Percentiles rank a stretch among this genome's conserved stretches.
Evolutionary conservation across 2,888 invertebrate genomes (phyloP).

Genomic region (Pterostichus madidus): DNA sequence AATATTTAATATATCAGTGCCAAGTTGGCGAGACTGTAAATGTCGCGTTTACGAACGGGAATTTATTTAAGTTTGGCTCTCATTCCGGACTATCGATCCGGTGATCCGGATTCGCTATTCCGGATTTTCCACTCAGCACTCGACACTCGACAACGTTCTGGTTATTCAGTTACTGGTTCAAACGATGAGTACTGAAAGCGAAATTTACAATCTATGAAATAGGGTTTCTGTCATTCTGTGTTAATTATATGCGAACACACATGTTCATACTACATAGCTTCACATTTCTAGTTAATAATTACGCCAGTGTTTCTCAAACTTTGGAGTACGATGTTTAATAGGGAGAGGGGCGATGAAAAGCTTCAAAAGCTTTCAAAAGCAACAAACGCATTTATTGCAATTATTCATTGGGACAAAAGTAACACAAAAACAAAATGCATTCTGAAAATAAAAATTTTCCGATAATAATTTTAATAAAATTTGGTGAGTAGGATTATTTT

Average conservation of each 20-base stretch:
- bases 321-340: too few relatives aligned
- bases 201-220: neutral
- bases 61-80: constrained; percentile 56
- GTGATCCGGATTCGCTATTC: constrained; percentile 14
- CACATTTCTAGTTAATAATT: neutral
- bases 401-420: too few relatives aligned
- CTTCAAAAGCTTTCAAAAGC: too few relatives aligned
- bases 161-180: constrained; percentile 24
- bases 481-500: too few relatives aligned
- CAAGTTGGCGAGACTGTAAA: constrained; percentile 57
- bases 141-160: constrained; percentile 11
- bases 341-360: too few relatives aligned
- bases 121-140: neutral
- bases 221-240: neutral
- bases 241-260: neutral
- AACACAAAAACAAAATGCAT: too few relatives aligned
- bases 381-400: too few relatives aligned
- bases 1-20: constrained; percentile 64
- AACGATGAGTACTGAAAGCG: neutral
- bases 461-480: too few relatives aligned
- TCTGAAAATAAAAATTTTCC: too few relatives aligned
- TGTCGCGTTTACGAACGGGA: constrained; percentile 53
- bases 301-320: too few relatives aligned
- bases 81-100: constrained; percentile 55
- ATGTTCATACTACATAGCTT: neutral